Base-by-base conservation (phyloP, 2,888 invertebrate genomes). In the Adelphocoris suturalis region DNA sequence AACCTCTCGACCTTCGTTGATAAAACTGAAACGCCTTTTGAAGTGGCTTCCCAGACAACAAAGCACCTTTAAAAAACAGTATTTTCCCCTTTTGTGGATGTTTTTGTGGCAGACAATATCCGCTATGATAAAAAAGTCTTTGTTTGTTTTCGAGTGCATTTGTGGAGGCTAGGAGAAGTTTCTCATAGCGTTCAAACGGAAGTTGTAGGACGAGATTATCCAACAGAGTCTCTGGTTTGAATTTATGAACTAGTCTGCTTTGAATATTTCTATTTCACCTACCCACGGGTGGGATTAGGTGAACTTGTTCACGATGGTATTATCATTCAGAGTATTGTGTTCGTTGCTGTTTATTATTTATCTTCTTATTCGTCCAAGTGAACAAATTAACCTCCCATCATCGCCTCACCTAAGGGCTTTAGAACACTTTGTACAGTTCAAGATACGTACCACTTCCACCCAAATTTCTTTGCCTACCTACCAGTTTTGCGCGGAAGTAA, bases 201-300 rank as follows among this genome's bases (percentile, higher is more conserved):
- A 68, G 68, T 68, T 68, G 68, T 68, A 68, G 68, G 68, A 19
- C 23, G 68, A 23, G 68, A 68, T 68, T 68, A 68, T 68, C 19
- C 68, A 68, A 68, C 19, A 11, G 68, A 5, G 68, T 12, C 57
- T n/a, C 57, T 16, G 57, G 0, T 57, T 57, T 57, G 57, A 57
- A 57, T 57, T 57, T 57, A 57, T 57, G 16, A 57, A 16, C 14
- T n/a, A 1, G n/a, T n/a, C 0, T 7, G n/a, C n/a, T 16, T 57
- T 57, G 57, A 57, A n/a, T 37, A 37, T 37, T 57, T 57, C 14
- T n/a, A 57, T 57, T 57, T n/a, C n/a, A 57, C 57, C 57, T 5
- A n/a, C 57, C 57, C 57, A 57, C 57, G n/a, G n/a, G 16, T 57
- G 12, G 0, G 57, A 57, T 57, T 16, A 57, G 57, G 0, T n/a